phyloP scores from a whole-genome alignment of 2,888 invertebrate genomes.

The Acholoe squamosa region DNA sequence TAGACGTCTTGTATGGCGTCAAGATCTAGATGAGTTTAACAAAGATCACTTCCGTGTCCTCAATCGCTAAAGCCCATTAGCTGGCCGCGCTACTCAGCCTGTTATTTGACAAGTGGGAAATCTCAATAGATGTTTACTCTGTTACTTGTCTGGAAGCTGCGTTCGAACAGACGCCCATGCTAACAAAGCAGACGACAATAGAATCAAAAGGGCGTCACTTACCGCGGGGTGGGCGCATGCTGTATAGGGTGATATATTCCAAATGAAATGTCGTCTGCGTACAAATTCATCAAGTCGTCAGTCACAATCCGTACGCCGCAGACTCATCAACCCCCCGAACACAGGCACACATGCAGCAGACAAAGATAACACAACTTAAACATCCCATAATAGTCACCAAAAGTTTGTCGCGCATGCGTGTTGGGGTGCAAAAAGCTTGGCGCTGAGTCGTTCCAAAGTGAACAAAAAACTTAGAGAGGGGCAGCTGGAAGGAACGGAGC shows the following conservation, averaged over 20 bases:
- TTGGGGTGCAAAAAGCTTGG: neutral
- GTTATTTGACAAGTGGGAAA: neutral
- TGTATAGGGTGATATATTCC: neutral
- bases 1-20: too few species aligned
- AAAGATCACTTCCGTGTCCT: too few species aligned
- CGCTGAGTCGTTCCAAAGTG: neutral
- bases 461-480: neutral
- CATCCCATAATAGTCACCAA: conserved; percentile 54
- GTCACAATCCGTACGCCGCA: neutral
- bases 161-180: too few species aligned
- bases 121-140: neutral
- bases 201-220: neutral
- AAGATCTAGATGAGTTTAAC: too few species aligned
- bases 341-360: neutral
- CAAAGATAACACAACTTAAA: conserved; percentile 59
- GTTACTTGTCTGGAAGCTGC: too few species aligned
- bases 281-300: conserved; percentile 6
- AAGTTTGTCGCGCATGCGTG: conserved; percentile 51
- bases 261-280: neutral
- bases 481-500: too few species aligned
- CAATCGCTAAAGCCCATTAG: neutral
- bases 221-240: conserved; percentile 28
- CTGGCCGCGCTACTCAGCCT: neutral
- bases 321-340: neutral
- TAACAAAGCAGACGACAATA: neutral